A percentile compares a stretch with the other conserved stretches of the same genome.
These are phyloP conservation scores for Epicauta chinensis DNA, from an alignment of 1,140 invertebrate species.

Conservation along the genomic window DNA sequence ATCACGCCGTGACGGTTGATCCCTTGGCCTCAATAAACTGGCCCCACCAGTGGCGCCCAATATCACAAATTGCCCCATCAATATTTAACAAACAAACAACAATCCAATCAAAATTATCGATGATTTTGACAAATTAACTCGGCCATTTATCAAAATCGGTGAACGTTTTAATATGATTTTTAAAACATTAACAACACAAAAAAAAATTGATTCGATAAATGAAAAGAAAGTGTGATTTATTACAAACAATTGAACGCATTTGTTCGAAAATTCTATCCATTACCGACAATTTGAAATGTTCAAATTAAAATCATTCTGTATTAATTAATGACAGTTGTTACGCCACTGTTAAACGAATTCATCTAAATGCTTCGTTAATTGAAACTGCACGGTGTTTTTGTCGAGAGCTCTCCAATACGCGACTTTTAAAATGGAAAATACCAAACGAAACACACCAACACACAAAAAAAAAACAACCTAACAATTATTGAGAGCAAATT, in stretches of 20 bases:
- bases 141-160: too few relatives aligned
- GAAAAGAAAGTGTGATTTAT: too few relatives aligned
- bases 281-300: neutral
- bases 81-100: slow-evolving; percentile 7
- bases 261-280: too few relatives aligned
- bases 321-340: neutral
- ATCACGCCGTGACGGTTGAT: slow-evolving; percentile 22
- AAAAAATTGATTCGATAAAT: too few relatives aligned
- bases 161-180: too few relatives aligned
- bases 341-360: slow-evolving; percentile 17
- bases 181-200: too few relatives aligned
- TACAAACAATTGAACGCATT: too few relatives aligned
- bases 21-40: slow-evolving; percentile 17
- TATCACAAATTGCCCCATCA: neutral
- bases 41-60: slow-evolving; percentile 18
- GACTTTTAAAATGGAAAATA: neutral
- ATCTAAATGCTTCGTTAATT: slow-evolving; percentile 26
- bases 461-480: neutral
- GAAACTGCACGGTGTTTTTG: slow-evolving; percentile 15
- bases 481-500: neutral
- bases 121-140: too few relatives aligned
- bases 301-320: neutral
- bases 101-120: slow-evolving; percentile 18
- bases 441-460: neutral
- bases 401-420: neutral